Conservation (phyloP, 2,797 vertebrate genomes). For the Glossophaga mutica region DNA sequence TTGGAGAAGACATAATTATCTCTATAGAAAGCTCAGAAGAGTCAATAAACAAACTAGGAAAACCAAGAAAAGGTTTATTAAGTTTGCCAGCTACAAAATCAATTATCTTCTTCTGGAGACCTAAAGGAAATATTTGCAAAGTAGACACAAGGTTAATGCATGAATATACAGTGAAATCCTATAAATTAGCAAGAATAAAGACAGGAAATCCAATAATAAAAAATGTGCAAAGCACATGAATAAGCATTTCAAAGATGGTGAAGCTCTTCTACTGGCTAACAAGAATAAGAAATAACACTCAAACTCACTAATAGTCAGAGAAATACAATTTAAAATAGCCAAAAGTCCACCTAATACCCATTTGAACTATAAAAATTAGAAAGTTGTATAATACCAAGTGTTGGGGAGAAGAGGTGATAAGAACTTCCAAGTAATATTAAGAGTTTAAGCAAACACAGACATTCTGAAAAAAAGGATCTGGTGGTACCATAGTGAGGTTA, state of each 20-base stretch:
- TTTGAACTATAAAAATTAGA: not conserved
- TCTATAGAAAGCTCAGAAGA: constrained; percentile 14
- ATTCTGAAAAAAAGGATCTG: not conserved
- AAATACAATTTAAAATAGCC: not conserved
- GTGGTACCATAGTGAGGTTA: not conserved
- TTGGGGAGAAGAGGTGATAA: not conserved
- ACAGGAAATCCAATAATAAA: not conserved
- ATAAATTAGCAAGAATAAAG: not conserved
- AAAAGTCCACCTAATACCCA: not conserved
- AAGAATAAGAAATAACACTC: not conserved
- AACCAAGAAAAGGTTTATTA: constrained; percentile 26
- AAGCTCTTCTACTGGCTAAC: not conserved
- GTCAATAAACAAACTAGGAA: not conserved
- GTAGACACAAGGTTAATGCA: not conserved
- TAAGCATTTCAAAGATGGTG: not conserved
- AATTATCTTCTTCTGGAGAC: not conserved
- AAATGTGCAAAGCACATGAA: not conserved
- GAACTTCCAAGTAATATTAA: not conserved
- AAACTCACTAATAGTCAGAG: not conserved
- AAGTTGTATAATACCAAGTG: not conserved
- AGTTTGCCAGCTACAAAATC: constrained; percentile 24
- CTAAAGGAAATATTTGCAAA: constrained; percentile 45
- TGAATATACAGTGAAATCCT: not conserved
- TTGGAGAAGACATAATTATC: constrained; percentile 18
- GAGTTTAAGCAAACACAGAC: not conserved